Evolutionary conservation across 1,140 invertebrate genomes (phyloP).

Genomic region (Trinorchestia longiramus): DNA sequence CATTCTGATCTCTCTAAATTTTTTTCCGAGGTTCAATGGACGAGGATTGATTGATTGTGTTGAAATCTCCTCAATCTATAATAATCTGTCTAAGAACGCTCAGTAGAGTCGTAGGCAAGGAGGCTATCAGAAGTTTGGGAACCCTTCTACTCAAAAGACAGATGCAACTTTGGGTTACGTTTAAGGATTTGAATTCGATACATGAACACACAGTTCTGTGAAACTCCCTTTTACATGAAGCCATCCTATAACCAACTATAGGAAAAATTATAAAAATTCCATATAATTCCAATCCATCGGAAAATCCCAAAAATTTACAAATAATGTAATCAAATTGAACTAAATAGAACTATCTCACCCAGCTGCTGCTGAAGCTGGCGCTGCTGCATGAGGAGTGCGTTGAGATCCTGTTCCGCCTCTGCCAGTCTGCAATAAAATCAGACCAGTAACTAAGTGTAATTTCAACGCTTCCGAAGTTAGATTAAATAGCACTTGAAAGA

Average conservation of each 20-base stretch:
- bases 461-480: neutral
- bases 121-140: neutral
- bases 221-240: too few relatives aligned
- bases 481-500: too few relatives aligned
- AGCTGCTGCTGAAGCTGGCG: constrained; percentile 63
- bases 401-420: constrained; percentile 71
- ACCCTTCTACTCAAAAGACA: neutral
- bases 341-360: constrained; percentile 61
- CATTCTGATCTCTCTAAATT: neutral
- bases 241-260: too few relatives aligned
- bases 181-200: neutral
- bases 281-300: too few relatives aligned
- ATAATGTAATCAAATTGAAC: too few relatives aligned
- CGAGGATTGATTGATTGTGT: neutral
- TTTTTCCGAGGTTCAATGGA: neutral
- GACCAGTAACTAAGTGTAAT: neutral
- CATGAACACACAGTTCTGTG: too few relatives aligned
- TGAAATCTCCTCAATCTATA: neutral
- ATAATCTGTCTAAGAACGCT: neutral
- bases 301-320: too few relatives aligned
- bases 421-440: constrained; percentile 74
- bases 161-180: neutral
- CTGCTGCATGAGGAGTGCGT: constrained; percentile 62
- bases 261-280: too few relatives aligned
- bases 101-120: neutral